A percentile compares a stretch with the other conserved stretches of the same genome.
These are phyloP conservation scores for Stratiolaelaps scimitus DNA, from an alignment of 1,140 invertebrate species.

Conservation along the genomic window DNA sequence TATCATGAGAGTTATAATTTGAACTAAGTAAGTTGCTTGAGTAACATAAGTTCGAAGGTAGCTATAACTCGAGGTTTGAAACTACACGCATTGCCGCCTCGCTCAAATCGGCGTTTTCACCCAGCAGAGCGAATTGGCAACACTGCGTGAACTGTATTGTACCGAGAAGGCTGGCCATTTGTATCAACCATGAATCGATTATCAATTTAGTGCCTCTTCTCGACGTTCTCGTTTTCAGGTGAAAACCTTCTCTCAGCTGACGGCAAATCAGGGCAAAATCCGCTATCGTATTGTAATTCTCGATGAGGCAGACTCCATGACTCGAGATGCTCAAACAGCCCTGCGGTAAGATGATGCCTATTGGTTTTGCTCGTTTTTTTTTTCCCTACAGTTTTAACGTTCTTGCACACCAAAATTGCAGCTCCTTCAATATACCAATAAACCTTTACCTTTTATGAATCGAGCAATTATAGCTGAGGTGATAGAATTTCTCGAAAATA, in stretches of 20 bases:
- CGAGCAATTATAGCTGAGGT: neutral
- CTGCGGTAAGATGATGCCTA: neutral
- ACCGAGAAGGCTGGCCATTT: too few species aligned
- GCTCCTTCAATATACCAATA: neutral
- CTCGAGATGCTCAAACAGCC: slow-evolving; percentile 47
- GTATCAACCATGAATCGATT: too few species aligned
- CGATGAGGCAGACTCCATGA: slow-evolving; percentile 99
- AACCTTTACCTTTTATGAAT: slow-evolving; percentile 23
- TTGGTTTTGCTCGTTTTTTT: neutral
- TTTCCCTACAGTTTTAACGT: neutral
- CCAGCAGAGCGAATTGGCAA: too few species aligned
- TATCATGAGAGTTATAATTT: too few species aligned
- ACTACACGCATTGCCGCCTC: too few species aligned
- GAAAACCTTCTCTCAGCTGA: slow-evolving; percentile 22
- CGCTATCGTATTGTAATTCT: slow-evolving; percentile 69
- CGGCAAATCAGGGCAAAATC: slow-evolving; percentile 25
- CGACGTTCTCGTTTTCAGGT: neutral
- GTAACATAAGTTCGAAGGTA: too few species aligned
- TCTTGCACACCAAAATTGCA: slow-evolving; percentile 19
- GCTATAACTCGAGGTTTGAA: too few species aligned
- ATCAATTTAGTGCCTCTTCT: too few species aligned
- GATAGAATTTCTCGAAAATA: neutral
- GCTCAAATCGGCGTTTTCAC: too few species aligned
- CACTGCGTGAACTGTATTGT: too few species aligned
- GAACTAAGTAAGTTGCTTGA: too few species aligned